Conservation (phyloP, 2,797 vertebrate species). For the Avahi laniger region DNA sequence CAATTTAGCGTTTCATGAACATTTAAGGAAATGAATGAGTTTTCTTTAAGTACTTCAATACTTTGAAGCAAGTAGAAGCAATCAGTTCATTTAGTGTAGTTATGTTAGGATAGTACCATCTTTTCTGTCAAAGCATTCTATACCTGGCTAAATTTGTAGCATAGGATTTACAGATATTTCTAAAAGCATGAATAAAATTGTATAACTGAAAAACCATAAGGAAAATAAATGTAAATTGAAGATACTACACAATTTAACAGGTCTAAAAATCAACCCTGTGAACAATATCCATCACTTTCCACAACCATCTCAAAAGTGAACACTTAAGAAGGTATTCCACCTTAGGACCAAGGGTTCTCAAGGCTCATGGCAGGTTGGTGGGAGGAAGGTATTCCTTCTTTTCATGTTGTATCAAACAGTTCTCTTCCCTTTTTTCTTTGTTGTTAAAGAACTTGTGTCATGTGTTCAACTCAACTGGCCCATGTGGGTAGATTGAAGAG, state of each 20-base stretch:
- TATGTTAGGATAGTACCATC: background rate
- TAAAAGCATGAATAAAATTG: constrained; percentile 22
- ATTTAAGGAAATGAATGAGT: constrained; percentile 40
- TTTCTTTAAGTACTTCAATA: background rate
- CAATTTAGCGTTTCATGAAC: constrained; percentile 24
- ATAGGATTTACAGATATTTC: background rate
- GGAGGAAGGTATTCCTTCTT: background rate
- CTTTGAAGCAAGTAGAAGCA: constrained; percentile 8
- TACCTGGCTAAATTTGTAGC: background rate
- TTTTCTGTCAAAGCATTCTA: constrained; percentile 18
- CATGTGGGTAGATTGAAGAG: background rate
- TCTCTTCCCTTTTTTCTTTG: background rate
- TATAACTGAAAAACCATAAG: background rate
- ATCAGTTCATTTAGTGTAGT: background rate
- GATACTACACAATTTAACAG: background rate
- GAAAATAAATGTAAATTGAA: background rate
- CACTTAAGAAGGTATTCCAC: background rate
- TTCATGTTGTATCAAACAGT: background rate
- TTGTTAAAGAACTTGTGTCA: background rate
- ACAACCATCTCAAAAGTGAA: background rate
- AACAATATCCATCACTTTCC: background rate
- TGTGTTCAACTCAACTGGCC: background rate
- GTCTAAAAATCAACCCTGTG: background rate
- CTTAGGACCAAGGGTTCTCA: background rate
- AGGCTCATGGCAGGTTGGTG: background rate